A percentile compares a stretch with the other conserved stretches of the same genome.
phyloP scores from a whole-genome alignment of 2,888 invertebrate genomes.

The Pantelozetes paolii region DNA sequence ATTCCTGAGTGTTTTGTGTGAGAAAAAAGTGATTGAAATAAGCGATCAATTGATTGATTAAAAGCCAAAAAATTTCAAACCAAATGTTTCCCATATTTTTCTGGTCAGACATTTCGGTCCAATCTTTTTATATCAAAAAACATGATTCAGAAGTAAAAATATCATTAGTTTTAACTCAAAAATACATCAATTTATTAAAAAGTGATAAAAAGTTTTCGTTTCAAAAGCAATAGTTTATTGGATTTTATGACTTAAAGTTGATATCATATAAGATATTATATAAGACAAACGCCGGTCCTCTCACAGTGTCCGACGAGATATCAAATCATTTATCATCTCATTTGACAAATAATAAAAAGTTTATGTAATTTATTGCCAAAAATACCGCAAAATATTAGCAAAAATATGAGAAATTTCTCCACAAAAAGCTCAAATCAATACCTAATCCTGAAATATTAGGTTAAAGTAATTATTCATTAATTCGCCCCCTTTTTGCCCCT shows the following conservation, averaged over 20 bases:
- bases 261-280: not conserved
- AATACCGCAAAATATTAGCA: not conserved
- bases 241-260: not conserved
- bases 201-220: not conserved
- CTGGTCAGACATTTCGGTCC: not conserved
- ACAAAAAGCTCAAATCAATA: not conserved
- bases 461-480: not conserved
- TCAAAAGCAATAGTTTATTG: not conserved
- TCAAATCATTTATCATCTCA: conserved; percentile 30
- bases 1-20: not conserved
- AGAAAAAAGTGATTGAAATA: not conserved
- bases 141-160: not conserved
- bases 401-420: not conserved
- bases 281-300: not conserved
- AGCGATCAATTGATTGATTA: conserved; percentile 6
- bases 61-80: not conserved
- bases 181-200: not conserved
- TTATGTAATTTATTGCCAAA: not conserved
- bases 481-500: not conserved
- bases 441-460: conserved; percentile 19
- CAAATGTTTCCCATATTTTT: not conserved
- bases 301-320: not conserved
- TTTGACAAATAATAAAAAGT: conserved; percentile 20
- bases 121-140: not conserved
- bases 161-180: not conserved